Percentiles rank a stretch among this genome's conserved stretches.
Evolutionary conservation across 1,140 invertebrate genomes (phyloP).

Genomic region (Brachionus koreanus): DNA sequence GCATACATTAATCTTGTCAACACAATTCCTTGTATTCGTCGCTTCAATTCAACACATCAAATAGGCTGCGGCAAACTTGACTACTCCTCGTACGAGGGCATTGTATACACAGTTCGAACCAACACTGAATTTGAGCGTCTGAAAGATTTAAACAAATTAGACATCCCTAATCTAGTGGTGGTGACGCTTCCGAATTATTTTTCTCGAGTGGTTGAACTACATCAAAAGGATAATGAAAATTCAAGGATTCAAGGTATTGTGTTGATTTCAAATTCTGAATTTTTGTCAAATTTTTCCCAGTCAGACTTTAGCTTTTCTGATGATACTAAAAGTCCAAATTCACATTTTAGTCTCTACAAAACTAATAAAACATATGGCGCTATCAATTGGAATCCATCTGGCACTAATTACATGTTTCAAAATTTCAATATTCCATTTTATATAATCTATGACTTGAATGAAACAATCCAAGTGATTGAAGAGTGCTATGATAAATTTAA

Average conservation of each 20-base stretch:
- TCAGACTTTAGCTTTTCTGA: conserved; percentile 4
- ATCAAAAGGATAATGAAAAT: not conserved
- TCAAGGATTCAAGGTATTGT: not conserved
- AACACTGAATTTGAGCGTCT: not conserved
- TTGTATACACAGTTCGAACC: conserved; percentile 20
- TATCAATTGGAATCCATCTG: not conserved
- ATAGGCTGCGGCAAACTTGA: conserved; percentile 28
- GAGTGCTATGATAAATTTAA: conserved; percentile 44
- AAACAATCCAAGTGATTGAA: not conserved
- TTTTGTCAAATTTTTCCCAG: not conserved
- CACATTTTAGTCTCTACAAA: conserved; percentile 8
- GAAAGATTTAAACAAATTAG: not conserved
- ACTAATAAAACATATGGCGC: not conserved
- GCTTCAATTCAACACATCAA: conserved; percentile 35
- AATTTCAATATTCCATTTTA: conserved; percentile 41
- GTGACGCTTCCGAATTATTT: not conserved
- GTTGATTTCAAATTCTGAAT: not conserved
- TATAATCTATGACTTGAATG: not conserved
- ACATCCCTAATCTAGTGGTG: not conserved
- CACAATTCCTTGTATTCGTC: conserved; percentile 34
- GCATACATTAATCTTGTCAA: not conserved
- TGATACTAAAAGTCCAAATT: conserved; percentile 19
- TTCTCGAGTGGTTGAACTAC: not conserved
- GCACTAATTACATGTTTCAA: conserved; percentile 4
- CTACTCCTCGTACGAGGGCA: not conserved